Evolutionary conservation across 92 coral and sea anemone genomes (phyloP).

Genomic region (Zoanthus sansibaricus): DNA sequence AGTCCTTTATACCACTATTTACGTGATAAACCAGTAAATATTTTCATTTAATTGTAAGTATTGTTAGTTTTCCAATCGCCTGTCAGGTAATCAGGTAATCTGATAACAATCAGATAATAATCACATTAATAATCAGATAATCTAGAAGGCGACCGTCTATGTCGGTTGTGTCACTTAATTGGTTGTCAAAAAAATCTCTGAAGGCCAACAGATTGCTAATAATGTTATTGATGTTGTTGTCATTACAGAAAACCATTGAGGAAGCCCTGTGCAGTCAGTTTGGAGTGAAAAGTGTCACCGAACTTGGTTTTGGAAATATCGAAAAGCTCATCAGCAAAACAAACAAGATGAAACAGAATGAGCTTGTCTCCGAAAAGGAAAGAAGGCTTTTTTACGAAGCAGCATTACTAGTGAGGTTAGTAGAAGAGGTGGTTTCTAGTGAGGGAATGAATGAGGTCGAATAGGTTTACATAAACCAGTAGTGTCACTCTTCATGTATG

Average conservation of each 20-base stretch:
- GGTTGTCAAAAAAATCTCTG: too few species aligned
- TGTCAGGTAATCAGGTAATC: too few species aligned
- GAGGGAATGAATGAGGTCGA: background rate
- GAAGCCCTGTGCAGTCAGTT: conserved; percentile 67
- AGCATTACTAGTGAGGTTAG: conserved; percentile 62
- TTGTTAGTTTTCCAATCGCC: too few species aligned
- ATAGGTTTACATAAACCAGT: background rate
- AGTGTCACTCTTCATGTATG: background rate
- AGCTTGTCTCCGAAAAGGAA: conserved; percentile 26
- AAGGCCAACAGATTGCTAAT: background rate
- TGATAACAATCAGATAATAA: too few species aligned
- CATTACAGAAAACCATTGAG: conserved; percentile 63
- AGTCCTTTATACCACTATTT: too few species aligned
- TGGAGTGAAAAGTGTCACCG: conserved; percentile 60
- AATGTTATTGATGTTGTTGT: background rate
- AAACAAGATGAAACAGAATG: conserved; percentile 16
- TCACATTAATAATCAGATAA: too few species aligned
- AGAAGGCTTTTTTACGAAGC: conserved; percentile 61
- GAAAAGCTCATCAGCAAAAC: conserved; percentile 46
- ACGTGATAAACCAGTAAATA: too few species aligned
- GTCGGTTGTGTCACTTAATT: too few species aligned
- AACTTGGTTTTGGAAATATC: conserved; percentile 66
- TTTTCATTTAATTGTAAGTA: too few species aligned
- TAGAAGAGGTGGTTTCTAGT: background rate
- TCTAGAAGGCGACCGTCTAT: too few species aligned